These are phyloP conservation scores for Aegotheles bennettii DNA, from an alignment of 2,113 vertebrate genomes.

Conservation along the genomic window DNA sequence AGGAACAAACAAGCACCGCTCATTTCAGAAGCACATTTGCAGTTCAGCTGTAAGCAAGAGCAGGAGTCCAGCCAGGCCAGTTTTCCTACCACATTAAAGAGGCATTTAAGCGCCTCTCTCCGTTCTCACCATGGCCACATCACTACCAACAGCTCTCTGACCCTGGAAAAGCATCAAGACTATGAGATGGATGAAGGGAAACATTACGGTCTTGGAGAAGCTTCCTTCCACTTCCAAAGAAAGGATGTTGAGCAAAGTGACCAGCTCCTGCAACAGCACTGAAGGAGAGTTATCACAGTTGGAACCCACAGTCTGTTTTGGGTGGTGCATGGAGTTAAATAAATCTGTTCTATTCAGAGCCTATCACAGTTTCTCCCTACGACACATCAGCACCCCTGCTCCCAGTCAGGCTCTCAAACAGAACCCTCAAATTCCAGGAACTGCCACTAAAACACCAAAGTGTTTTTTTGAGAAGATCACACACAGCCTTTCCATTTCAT, in stretches of 20 bases:
- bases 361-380: accelerated
- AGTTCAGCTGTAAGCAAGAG: background rate
- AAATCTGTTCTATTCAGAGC: too few relatives aligned
- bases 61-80: background rate
- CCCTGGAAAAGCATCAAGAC: accelerated
- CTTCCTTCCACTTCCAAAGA: background rate
- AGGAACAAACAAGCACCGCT: background rate
- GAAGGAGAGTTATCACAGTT: background rate
- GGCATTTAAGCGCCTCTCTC: background rate
- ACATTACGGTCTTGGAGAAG: accelerated
- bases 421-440: background rate
- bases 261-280: background rate
- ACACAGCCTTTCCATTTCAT: background rate
- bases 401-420: background rate
- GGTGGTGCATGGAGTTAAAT: background rate
- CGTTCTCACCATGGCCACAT: background rate
- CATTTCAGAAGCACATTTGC: accelerated
- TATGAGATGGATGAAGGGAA: background rate
- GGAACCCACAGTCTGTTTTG: background rate
- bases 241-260: background rate
- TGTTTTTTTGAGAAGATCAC: background rate
- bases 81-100: background rate
- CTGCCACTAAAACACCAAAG: background rate
- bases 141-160: background rate
- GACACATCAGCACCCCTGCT: background rate